phyloP scores from a whole-genome alignment of 2,888 invertebrate species.

The Tenthredo scrophulariae region DNA sequence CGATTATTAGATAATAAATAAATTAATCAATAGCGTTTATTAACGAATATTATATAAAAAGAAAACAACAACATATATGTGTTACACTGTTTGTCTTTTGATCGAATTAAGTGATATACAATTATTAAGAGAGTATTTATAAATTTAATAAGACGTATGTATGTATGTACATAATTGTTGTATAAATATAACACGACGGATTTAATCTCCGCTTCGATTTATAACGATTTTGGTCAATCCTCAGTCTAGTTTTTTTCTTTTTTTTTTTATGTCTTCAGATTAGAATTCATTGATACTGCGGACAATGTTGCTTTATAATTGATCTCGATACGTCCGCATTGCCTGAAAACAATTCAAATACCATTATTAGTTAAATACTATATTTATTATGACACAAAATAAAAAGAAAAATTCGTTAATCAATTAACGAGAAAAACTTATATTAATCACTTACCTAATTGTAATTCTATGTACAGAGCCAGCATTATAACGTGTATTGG shows the following conservation, averaged over 20 bases:
- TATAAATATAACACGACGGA: slow-evolving; percentile 39
- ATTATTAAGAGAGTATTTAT: background rate
- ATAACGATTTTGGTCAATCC: slow-evolving; percentile 17
- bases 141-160: slow-evolving; percentile 18
- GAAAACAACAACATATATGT: background rate
- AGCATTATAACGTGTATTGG: slow-evolving; percentile 84
- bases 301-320: slow-evolving; percentile 83
- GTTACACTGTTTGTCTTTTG: slow-evolving; percentile 13
- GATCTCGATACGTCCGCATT: slow-evolving; percentile 81
- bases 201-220: background rate
- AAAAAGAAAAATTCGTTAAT: slow-evolving; percentile 37
- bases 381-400: slow-evolving; percentile 32
- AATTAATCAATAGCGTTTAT: slow-evolving; percentile 8
- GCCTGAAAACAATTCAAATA: slow-evolving; percentile 75
- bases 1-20: background rate
- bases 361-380: slow-evolving; percentile 25
- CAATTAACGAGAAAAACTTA: slow-evolving; percentile 1
- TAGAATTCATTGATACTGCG: slow-evolving; percentile 74
- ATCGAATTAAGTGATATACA: slow-evolving; percentile 2
- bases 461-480: slow-evolving; percentile 84
- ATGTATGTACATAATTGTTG: slow-evolving; percentile 36
- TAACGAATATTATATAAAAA: background rate
- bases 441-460: slow-evolving; percentile 79
- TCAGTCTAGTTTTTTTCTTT: slow-evolving; percentile 22
- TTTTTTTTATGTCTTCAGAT: background rate